Conservation (phyloP, 2,888 invertebrate genomes). For the Hymenopus coronatus region DNA sequence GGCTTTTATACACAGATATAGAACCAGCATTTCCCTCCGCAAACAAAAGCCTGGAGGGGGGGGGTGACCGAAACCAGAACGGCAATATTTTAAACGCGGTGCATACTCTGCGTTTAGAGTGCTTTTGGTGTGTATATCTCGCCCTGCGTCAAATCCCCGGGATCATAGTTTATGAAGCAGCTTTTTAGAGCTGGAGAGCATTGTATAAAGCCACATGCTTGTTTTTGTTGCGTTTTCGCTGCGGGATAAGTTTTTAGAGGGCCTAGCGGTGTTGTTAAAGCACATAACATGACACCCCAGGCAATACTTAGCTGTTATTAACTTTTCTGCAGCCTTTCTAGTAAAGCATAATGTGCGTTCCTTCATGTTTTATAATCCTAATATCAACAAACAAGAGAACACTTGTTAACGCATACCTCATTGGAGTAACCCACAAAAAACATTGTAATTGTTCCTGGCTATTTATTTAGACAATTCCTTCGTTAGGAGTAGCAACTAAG, state of each 20-base stretch:
- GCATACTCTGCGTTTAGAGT: neutral
- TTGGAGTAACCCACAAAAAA: neutral
- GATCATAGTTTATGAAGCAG: neutral
- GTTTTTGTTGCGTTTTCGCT: neutral
- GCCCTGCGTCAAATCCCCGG: neutral
- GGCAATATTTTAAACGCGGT: neutral
- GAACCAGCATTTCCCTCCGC: neutral
- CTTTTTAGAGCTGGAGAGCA: neutral
- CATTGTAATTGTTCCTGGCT: too few relatives aligned
- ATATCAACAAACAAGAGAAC: neutral
- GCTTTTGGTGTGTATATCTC: neutral
- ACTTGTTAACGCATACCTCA: neutral
- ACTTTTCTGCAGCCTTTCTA: neutral
- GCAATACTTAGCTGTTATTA: neutral
- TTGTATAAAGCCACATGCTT: neutral
- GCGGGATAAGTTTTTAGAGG: neutral
- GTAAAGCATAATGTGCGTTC: neutral
- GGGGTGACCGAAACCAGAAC: neutral
- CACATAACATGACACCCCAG: neutral
- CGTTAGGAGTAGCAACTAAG: too few relatives aligned
- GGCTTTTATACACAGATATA: neutral
- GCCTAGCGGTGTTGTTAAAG: neutral
- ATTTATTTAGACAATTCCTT: too few relatives aligned
- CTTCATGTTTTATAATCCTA: neutral
- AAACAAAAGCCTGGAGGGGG: neutral